Conservation (phyloP, 2,888 invertebrate species). For the Spicauda simplicius region DNA sequence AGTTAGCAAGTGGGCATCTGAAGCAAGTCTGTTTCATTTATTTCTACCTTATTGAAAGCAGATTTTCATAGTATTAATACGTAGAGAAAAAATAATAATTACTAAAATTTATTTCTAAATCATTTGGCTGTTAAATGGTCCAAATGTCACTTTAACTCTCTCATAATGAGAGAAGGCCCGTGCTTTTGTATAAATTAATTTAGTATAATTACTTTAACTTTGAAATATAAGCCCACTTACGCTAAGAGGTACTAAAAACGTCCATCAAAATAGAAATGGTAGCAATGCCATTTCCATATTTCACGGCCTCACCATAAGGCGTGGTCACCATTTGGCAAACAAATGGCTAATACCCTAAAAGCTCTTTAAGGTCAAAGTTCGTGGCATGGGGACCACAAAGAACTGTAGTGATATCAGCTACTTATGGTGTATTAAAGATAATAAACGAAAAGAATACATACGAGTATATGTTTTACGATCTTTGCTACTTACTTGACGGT, state of each 20-base stretch:
- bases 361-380: conserved; percentile 62
- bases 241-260: conserved; percentile 17
- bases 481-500: too few relatives aligned
- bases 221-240: not conserved
- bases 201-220: not conserved
- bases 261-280: conserved; percentile 18
- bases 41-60: too few relatives aligned
- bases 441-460: not conserved
- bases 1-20: too few relatives aligned
- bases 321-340: conserved; percentile 51
- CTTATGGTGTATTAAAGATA: conserved; percentile 3
- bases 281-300: conserved; percentile 15
- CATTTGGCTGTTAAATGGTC: too few relatives aligned
- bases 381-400: conserved; percentile 33
- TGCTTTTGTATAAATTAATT: too few relatives aligned
- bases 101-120: too few relatives aligned
- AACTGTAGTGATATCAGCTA: conserved; percentile 15
- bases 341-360: conserved; percentile 67
- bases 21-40: too few relatives aligned
- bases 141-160: too few relatives aligned
- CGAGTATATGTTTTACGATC: too few relatives aligned
- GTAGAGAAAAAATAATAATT: too few relatives aligned
- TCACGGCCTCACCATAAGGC: conserved; percentile 39
- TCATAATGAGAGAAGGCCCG: too few relatives aligned
- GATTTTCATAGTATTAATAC: too few relatives aligned